Conservation (phyloP, 2,888 invertebrate genomes). For the Trisateles emortualis region DNA sequence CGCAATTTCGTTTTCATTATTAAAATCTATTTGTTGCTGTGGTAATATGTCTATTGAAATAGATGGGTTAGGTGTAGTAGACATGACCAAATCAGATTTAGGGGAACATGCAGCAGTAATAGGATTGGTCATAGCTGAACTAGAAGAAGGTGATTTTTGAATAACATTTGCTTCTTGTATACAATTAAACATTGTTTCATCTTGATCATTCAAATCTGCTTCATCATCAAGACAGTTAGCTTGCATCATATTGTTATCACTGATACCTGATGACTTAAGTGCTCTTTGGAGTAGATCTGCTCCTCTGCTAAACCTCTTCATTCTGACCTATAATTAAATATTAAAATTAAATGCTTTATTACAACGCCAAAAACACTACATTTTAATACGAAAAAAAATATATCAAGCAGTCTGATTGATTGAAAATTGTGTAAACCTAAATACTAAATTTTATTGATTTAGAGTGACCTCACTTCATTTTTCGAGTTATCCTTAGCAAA, state of each 20-base stretch:
- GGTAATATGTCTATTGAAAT: too few relatives aligned
- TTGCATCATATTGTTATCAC: background rate
- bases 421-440: too few relatives aligned
- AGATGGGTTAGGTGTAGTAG: too few relatives aligned
- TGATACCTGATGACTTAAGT: background rate
- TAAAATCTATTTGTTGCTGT: background rate
- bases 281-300: background rate
- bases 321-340: background rate
- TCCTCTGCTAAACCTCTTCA: background rate
- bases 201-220: background rate
- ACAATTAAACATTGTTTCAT: background rate
- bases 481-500: background rate
- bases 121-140: background rate
- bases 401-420: too few relatives aligned
- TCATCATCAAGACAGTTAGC: background rate
- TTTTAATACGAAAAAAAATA: too few relatives aligned
- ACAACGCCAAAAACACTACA: too few relatives aligned
- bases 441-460: too few relatives aligned
- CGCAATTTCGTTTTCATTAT: background rate
- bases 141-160: background rate
- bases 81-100: too few relatives aligned
- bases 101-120: too few relatives aligned
- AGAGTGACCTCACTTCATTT: background rate
- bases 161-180: background rate
- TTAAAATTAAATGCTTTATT: too few relatives aligned